Conservation (phyloP, 2,113 vertebrate species). For the Uropsilus gracilis region DNA sequence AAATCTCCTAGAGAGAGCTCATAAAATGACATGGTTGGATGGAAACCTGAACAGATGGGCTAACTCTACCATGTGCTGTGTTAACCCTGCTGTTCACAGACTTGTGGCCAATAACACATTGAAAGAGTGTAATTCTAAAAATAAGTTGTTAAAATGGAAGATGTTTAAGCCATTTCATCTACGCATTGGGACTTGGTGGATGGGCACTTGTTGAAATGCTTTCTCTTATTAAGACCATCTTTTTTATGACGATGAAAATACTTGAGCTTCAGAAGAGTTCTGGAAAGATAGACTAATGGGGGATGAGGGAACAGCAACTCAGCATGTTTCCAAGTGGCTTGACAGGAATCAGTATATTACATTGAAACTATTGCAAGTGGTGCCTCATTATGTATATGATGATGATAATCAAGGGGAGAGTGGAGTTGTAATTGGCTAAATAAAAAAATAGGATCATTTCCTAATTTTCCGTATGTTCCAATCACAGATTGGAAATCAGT, state of each 20-base stretch:
- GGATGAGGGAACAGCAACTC: not conserved
- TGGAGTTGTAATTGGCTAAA: conserved; percentile 38
- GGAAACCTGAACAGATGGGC: conserved; percentile 84
- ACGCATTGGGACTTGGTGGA: not conserved
- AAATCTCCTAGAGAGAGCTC: conserved; percentile 81
- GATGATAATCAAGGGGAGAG: conserved; percentile 7
- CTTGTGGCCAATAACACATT: conserved; percentile 75
- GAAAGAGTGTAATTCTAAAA: conserved; percentile 79
- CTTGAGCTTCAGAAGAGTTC: not conserved
- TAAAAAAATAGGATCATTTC: conserved; percentile 12
- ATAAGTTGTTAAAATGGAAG: conserved; percentile 69
- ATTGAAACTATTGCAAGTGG: conserved; percentile 36
- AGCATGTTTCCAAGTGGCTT: conserved; percentile 17
- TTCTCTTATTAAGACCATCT: not conserved
- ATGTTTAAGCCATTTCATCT: not conserved
- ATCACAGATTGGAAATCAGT: conserved; percentile 12
- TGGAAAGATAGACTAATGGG: not conserved
- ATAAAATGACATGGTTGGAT: conserved; percentile 80
- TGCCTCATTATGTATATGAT: conserved; percentile 44
- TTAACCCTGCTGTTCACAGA: conserved; percentile 82
- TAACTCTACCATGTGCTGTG: conserved; percentile 77
- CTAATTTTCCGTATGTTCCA: not conserved
- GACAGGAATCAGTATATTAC: not conserved
- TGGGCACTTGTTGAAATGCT: conserved; percentile 52
- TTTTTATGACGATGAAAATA: conserved; percentile 6